Base-by-base conservation (phyloP, 2,113 vertebrate genomes). In the Platysternon megacephalum region DNA sequence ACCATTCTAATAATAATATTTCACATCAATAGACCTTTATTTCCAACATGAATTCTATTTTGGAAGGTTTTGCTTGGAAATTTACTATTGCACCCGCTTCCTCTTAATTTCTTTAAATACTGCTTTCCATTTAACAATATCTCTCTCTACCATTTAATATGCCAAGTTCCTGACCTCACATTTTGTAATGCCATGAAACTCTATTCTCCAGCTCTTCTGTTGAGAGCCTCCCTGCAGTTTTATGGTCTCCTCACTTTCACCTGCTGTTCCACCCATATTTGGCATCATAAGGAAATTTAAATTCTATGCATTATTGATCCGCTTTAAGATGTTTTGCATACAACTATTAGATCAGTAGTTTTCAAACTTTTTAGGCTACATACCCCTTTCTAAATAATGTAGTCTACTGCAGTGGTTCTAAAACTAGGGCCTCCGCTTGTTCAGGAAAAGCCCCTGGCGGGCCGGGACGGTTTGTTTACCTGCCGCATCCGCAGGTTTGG, bases 321-420 rank as follows among this genome's bases (percentile, higher is more conserved):
- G 68, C 79, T 94, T 48, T 78, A 84, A 88, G 82, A 93, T 84
- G 35, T 91, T 51, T 79, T 93, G 46, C 85, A 78, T 82, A 42
- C 32, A 74, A 52, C 78, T 79, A 65, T 29, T 85, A 29, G 48
- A 72, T 72, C 29, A 44, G 32, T 55, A 19, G 17, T 72, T 72
- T 72, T 72, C 19, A 22, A 21, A 39, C 65, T 72, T 72, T 22
- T n/a, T 39, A 39, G n/a, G n/a, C n/a, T 39, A 8, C 35, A 10
- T 68, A 68, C 35, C 35, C 17, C 35, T 68, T 68, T 65, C 61
- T 26, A 61, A 32, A 61, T 61, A 61, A 61, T 32, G 29, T 14
- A 61, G 28, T 61, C 28, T 32, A 14, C 58, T 65, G 58, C 58
- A 65, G 49, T 49, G 14, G 48, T 49, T 16, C 14, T 49, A 4